Percentiles rank a stretch among this genome's conserved stretches.
These are phyloP conservation scores for Syrmaticus mikado DNA, from an alignment of 2,113 vertebrate genomes.

Conservation along the genomic window DNA sequence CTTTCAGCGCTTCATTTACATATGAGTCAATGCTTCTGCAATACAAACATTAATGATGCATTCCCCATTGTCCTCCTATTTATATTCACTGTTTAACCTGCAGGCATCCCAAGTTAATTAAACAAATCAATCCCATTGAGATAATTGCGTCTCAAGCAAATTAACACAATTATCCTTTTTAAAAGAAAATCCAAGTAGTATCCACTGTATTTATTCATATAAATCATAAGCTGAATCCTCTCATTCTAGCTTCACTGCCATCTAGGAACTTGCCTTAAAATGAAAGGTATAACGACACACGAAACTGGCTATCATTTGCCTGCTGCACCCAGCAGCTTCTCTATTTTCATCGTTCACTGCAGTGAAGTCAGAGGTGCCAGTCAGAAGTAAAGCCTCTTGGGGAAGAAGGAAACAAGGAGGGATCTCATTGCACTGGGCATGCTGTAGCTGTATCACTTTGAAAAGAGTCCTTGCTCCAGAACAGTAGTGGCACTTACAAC, in stretches of 20 bases:
- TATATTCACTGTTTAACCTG: conserved; percentile 71
- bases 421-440: not conserved
- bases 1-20: conserved; percentile 63
- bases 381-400: not conserved
- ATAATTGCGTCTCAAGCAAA: conserved; percentile 72
- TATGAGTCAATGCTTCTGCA: conserved; percentile 72
- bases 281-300: not conserved
- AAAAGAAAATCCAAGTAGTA: conserved; percentile 39
- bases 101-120: conserved; percentile 70
- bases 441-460: not conserved
- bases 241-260: not conserved
- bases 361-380: not conserved
- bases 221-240: not conserved
- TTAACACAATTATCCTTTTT: conserved; percentile 69
- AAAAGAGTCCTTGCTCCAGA: not conserved
- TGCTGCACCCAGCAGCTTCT: not conserved
- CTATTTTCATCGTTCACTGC: not conserved
- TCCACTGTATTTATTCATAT: not conserved
- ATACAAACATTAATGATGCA: conserved; percentile 65
- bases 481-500: not conserved
- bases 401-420: not conserved
- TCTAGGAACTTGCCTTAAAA: conserved; percentile 39
- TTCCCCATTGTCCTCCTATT: conserved; percentile 71
- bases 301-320: not conserved
- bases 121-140: conserved; percentile 72